Percentiles rank a stretch among this genome's conserved stretches.
Conservation (phyloP, 1,140 invertebrate genomes). For the Elysia chlorotica region DNA sequence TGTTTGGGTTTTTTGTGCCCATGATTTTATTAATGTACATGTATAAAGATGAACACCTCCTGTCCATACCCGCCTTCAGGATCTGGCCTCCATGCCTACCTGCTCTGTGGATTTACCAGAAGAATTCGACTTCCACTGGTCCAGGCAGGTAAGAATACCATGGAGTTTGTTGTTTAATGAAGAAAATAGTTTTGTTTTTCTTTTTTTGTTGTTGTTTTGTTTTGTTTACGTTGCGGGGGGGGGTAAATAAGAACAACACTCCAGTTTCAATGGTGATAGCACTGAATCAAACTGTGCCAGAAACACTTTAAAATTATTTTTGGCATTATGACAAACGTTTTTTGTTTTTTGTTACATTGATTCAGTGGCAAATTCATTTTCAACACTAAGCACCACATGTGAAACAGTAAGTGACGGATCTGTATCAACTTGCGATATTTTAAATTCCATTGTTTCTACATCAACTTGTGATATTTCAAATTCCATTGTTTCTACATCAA, state of each 20-base stretch:
- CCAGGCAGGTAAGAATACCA: slow-evolving; percentile 20
- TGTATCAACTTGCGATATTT: background rate
- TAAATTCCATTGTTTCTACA: background rate
- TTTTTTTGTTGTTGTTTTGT: background rate
- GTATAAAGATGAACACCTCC: no score
- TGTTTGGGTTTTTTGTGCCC: no score
- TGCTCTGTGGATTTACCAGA: no score
- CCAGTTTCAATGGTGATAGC: no score
- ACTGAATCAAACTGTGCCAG: background rate
- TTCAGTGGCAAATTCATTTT: no score
- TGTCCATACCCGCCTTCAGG: no score
- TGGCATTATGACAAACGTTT: no score
- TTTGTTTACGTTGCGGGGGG: background rate
- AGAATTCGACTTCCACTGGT: slow-evolving; percentile 37
- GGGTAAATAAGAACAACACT: background rate
- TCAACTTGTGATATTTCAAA: background rate
- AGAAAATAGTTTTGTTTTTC: background rate
- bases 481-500: background rate
- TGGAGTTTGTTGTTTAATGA: background rate
- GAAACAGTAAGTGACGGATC: no score
- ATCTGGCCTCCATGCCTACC: no score
- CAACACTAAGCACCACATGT: no score
- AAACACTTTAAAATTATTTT: background rate
- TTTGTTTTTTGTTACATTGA: no score
- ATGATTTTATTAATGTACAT: no score